Evolutionary conservation across 30 jellyfish, hydroid and myxozoan genomes (phyloP), one percentile per base, ranked within the genome.

Genomic region (Euphysa ruthae): DNA sequence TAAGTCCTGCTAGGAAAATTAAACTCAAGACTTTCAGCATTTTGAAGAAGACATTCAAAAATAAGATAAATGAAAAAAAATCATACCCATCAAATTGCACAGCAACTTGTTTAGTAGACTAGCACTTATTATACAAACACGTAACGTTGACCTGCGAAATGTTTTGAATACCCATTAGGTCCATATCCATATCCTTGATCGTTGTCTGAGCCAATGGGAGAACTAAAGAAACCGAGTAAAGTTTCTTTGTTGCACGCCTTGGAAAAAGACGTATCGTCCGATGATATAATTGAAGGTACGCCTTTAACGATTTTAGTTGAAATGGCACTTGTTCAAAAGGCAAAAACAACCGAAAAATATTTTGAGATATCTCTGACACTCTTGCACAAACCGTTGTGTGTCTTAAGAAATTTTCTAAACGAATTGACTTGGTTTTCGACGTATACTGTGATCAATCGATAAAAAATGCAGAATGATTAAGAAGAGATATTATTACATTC

Each of bases 121-220:
- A 6, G 71, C 71, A 58, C 12, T 28, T 6, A 21, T 58, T 58
- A 13, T 7, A 12, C 71, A 58, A 26, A 28, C 63, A 15, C 10
- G 71, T 20, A 6, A 12, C 15, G n/a, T 58, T 6, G 63, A 58
- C 21, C 61, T 58, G 61, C 6, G 62, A 58, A 63, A 58, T 7
- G 71, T 58, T 18, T 58, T 8, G n/a, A 20, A 6, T 58, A 58
- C 21, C 71, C 71, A 7, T 28, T 58, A 22, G 71, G 71, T n/a
- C n/a, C n/a, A n/a, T n/a, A n/a, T 7, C 71, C 71, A 58, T 16
- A 6, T 7, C 71, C 71, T 18, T 58, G 71, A 63, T 58, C 71
- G 61, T 28, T 58, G 21, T 10, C 71, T 6, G 21, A 14, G 63
- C 6, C 63, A 12, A 18, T 10, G 12, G 71, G 71, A 12, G 63